A percentile compares a stretch with the other conserved stretches of the same genome.
phyloP scores from a whole-genome alignment of 2,797 vertebrate genomes.

The Oryzias dopingdopingensis region DNA sequence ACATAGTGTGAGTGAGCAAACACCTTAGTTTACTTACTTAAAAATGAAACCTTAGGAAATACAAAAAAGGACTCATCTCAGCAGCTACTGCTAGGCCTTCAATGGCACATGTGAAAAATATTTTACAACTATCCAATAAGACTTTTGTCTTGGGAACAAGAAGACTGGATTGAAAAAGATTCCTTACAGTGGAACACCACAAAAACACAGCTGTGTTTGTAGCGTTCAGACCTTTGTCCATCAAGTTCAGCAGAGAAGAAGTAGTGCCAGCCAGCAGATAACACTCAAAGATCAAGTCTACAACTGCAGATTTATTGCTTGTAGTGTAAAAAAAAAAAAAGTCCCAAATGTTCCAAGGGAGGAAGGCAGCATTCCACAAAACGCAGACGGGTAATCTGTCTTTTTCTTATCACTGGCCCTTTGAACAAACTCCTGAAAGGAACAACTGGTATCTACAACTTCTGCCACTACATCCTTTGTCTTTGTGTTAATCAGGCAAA shows the following conservation, averaged over 20 bases:
- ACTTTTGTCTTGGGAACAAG: constrained; percentile 29
- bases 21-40: too few species aligned
- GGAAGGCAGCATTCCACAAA: constrained; percentile 8
- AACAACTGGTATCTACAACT: constrained; percentile 22
- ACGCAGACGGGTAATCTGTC: constrained; percentile 30
- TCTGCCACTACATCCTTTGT: constrained; percentile 1
- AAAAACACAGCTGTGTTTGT: constrained; percentile 50
- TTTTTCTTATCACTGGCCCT: constrained; percentile 24
- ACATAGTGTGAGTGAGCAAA: too few species aligned
- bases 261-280: constrained; percentile 26
- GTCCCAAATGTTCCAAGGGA: constrained; percentile 10
- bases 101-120: constrained; percentile 15
- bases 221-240: constrained; percentile 27
- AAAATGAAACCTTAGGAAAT: constrained; percentile 3
- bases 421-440: constrained; percentile 27
- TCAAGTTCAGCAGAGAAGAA: constrained; percentile 4
- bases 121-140: constrained; percentile 31
- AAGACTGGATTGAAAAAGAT: constrained; percentile 39
- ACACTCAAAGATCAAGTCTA: constrained; percentile 41
- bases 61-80: constrained; percentile 2
- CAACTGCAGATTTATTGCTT: constrained; percentile 47
- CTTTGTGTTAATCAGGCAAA: neutral
- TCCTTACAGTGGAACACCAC: constrained; percentile 33
- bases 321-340: constrained; percentile 24
- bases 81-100: constrained; percentile 35